A percentile compares a stretch with the other conserved stretches of the same genome.
Evolutionary conservation across 1,140 invertebrate genomes (phyloP).

Genomic region (Brevipalpus yothersi): DNA sequence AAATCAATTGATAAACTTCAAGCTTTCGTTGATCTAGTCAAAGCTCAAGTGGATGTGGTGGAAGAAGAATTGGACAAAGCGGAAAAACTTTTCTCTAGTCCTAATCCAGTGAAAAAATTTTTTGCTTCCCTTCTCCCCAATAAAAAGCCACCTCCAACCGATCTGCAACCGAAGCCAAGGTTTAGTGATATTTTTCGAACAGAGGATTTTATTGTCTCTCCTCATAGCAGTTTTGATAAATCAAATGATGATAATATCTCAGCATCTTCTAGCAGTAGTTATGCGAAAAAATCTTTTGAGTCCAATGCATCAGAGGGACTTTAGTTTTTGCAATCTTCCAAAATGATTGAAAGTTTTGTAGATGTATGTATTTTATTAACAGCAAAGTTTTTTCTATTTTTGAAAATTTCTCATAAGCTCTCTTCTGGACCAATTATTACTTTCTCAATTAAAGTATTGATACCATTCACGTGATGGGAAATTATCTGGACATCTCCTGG

Average conservation of each 20-base stretch:
- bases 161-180: background rate
- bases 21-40: constrained; percentile 2
- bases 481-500: too few relatives aligned
- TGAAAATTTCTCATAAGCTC: too few relatives aligned
- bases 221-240: background rate
- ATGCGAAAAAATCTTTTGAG: too few relatives aligned
- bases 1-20: constrained; percentile 4
- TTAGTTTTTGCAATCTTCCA: too few relatives aligned
- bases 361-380: too few relatives aligned
- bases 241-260: background rate
- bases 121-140: background rate
- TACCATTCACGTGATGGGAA: too few relatives aligned
- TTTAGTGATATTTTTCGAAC: background rate
- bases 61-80: constrained; percentile 6
- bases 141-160: background rate
- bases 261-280: too few relatives aligned
- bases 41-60: background rate
- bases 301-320: too few relatives aligned
- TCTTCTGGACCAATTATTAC: too few relatives aligned
- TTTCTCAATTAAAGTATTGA: too few relatives aligned
- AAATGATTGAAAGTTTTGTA: too few relatives aligned
- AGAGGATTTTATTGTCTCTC: background rate
- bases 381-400: too few relatives aligned
- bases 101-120: constrained; percentile 4
- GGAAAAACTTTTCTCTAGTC: background rate